Base-by-base conservation (phyloP, 2,113 vertebrate species). In the Myiagra hebetior region DNA sequence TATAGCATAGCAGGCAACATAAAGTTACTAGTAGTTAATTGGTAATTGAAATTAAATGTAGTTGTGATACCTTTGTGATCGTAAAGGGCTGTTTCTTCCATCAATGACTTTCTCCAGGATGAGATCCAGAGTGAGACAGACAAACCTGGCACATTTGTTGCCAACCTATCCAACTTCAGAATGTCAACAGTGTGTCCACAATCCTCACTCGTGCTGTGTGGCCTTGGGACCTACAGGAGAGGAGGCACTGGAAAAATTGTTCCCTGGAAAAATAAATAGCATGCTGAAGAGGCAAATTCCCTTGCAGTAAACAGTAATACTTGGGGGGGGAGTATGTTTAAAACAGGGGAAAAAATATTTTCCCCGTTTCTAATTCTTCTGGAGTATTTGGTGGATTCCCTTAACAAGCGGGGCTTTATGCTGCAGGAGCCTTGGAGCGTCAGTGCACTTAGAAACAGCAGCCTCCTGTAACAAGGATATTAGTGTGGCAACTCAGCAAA, bases 351-450 rank as follows among this genome's bases (percentile, higher is more conserved):
- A 76, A 84, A 91, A 62, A 4, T 41, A 67, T 28, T 87, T 87
- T 92, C 41, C 50, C 72, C 5, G 3, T 74, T 84, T 92, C 56
- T 86, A 2, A 20, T 86, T 86, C 55, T 88, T 83, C 21, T 70
- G 69, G 50, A 81, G 30, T 63, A 23, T 74, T 91, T 74, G 55
- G 49, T 92, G 20, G 47, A 30, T 92, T 84, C 73, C 50, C 13
- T 35, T 89, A 93, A 97, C 94, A 96, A 93, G 76, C 57, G 85
- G 73, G 18, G 89, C 91, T 93, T 95, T 95, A 84, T 96, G 89
- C 76, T 78, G 47, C 56, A 4, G 27, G 52, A 55, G 76, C n/a
- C 74, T 68, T 31, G 46, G 73, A 94, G 87, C 4, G 4, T 81
- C 68, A 16, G 59, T 81, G 80, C 50, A 1, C 73, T 86, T 55